Base-by-base conservation (phyloP, 2,797 vertebrate genomes). In the Anguilla anguilla region DNA sequence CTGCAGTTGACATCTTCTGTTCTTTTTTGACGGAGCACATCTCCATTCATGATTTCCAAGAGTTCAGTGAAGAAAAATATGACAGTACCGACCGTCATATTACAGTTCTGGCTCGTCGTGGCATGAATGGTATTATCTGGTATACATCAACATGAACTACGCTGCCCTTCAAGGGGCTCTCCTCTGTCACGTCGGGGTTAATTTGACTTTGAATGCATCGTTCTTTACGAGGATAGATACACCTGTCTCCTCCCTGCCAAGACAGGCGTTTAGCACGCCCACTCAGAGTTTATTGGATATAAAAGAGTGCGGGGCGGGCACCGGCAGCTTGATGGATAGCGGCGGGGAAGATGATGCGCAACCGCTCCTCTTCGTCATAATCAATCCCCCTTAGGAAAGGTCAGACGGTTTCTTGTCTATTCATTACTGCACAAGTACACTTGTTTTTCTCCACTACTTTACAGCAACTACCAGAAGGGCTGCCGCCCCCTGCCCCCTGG, bases 381-480 rank as follows among this genome's bases (percentile, higher is more conserved):
- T 86, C 88, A 91, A 84, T 89, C 89, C 90, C 85, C 19, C 88
- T 93, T 93, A 93, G 92, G 83, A 93, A 91, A 94, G 93, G 92
- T 93, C 92, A 93, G 90, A 55, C 77, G 86, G 55, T 64, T 31
- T 46, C 79, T 88, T 93, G 89, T 93, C 92, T 86, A 87, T 94
- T 93, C 91, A 93, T 91, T 93, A 90, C 88, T 88, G 90, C 69
- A 85, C 92, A 91, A 94, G 91, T 92, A 91, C 88, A 79, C 67
- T 85, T 86, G 86, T 91, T 92, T 39, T 94, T 90, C 93, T 93
- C 89, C 92, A 95, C 95, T 94, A 94, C 90, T 88, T 90, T 90
- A 90, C 57, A 91, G 22, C 0, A n/a, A n/a, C 22, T 67, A 25
- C 61, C 61, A n/a, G 25, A n/a, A n/a, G 22, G 61, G 55, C 39